These are phyloP conservation scores for Ectobius pallidus DNA, from an alignment of 2,888 invertebrate genomes.

Conservation along the genomic window DNA sequence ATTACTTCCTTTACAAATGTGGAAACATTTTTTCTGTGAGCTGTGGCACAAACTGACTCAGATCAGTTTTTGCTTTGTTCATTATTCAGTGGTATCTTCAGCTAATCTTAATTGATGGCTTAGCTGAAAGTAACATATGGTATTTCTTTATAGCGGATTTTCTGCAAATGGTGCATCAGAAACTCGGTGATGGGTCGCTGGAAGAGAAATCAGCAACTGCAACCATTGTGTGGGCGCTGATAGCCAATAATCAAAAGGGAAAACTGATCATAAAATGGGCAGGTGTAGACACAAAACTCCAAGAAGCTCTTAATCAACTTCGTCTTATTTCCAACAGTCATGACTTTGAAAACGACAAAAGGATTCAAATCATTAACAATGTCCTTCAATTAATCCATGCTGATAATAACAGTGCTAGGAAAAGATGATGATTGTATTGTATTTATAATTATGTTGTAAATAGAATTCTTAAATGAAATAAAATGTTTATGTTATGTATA, in stretches of 20 bases:
- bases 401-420: slow-evolving; percentile 8
- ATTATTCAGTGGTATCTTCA: no score
- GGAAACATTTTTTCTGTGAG: no score
- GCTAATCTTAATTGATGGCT: no score
- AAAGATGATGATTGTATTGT: no score
- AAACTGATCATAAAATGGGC: slow-evolving; percentile 61
- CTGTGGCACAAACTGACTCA: no score
- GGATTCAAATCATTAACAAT: slow-evolving; percentile 23
- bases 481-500: no score
- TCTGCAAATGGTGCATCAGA: slow-evolving; percentile 56
- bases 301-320: slow-evolving; percentile 56
- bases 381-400: slow-evolving; percentile 31
- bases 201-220: slow-evolving; percentile 58
- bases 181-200: slow-evolving; percentile 55
- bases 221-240: slow-evolving; percentile 69
- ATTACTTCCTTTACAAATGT: no score
- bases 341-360: slow-evolving; percentile 16
- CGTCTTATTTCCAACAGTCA: not conserved
- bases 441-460: no score
- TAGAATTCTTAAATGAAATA: no score
- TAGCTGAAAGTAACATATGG: no score
- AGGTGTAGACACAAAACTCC: slow-evolving; percentile 57
- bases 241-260: slow-evolving; percentile 73
- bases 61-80: no score
- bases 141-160: slow-evolving; percentile 55